Base-by-base conservation (phyloP, 2,888 invertebrate species). In the Ophion costatus region DNA sequence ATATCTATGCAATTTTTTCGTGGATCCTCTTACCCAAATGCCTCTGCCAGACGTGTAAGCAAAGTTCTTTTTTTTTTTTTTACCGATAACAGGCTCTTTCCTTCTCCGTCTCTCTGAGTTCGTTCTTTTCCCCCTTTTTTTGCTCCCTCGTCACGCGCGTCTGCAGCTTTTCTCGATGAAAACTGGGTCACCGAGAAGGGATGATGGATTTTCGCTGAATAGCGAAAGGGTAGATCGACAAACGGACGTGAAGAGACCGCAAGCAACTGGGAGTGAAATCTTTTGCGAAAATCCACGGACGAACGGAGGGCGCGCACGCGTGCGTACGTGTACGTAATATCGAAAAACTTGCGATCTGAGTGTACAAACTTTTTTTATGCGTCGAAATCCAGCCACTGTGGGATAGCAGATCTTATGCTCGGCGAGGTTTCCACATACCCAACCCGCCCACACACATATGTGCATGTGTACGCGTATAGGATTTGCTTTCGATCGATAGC, bases 161-260 rank as follows among this genome's bases (percentile, higher is more conserved):
- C 29, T 56, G 69, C 70, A 33, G 78, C 82, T 85, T 80, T 82
- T 73, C 78, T 71, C 81, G 66, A 38, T 76, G 75, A 71, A 82
- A 85, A 82, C 75, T 85, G 82, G 82, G 84, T 82, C 84, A 80
- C 20, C 45, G 71, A 56, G 75, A 56, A 59, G 38, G 51, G 79
- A 70, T 82, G 84, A 85, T 76, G 79, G 84, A 85, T 85, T 85
- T 82, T 80, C 71, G 84, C 70, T 85, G 82, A 82, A 82, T 82
- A 71, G 78, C 29, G 61, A 78, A 51, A 63, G 63, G 51, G 63
- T 22, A 14, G 51, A 56, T 45, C n/a, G 24, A n/a, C 67, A 20
- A 59, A 69, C 24, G 45, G 42, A 63, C 6, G 51, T 63, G 24
- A n/a, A n/a, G 42, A 79, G 63, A 63, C 51, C 38, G 63, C 9